Percentiles rank a stretch among this genome's conserved stretches.
Evolutionary conservation across 2,888 invertebrate genomes (phyloP).

Genomic region (Amiota communis): DNA sequence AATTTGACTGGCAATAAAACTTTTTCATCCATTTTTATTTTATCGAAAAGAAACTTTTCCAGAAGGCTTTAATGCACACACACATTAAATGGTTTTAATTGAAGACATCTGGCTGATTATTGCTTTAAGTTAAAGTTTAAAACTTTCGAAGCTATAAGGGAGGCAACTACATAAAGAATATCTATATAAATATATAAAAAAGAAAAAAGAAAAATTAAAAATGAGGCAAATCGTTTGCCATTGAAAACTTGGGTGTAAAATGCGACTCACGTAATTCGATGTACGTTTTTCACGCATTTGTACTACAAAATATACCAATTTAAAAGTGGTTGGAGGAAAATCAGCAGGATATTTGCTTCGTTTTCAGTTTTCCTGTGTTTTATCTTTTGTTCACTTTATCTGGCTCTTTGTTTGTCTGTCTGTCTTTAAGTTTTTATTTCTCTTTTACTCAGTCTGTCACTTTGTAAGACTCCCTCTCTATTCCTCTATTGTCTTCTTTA

Average conservation of each 20-base stretch:
- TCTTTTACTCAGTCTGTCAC: too few relatives aligned
- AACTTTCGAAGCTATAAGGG: too few relatives aligned
- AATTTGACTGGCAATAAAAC: background rate
- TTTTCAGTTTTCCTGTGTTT: too few relatives aligned
- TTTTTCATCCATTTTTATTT: too few relatives aligned
- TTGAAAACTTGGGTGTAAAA: background rate
- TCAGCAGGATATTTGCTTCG: too few relatives aligned
- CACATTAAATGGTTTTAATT: conserved; percentile 51
- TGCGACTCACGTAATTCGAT: conserved; percentile 31
- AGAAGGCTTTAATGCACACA: conserved; percentile 14
- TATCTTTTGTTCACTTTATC: too few relatives aligned
- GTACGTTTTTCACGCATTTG: background rate
- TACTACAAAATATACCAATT: background rate
- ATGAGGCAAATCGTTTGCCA: background rate
- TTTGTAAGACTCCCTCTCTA: too few relatives aligned
- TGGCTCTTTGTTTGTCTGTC: too few relatives aligned
- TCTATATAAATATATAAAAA: too few relatives aligned
- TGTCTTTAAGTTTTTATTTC: too few relatives aligned
- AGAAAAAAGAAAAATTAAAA: background rate
- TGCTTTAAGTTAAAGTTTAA: conserved; percentile 5
- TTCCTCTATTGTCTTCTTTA: too few relatives aligned
- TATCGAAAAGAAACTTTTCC: background rate
- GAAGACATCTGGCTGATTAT: conserved; percentile 60
- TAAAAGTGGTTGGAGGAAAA: background rate
- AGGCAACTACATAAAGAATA: too few relatives aligned